These are phyloP conservation scores for Subanguina moxae DNA, from an alignment of 1,140 invertebrate species.

Conservation along the genomic window DNA sequence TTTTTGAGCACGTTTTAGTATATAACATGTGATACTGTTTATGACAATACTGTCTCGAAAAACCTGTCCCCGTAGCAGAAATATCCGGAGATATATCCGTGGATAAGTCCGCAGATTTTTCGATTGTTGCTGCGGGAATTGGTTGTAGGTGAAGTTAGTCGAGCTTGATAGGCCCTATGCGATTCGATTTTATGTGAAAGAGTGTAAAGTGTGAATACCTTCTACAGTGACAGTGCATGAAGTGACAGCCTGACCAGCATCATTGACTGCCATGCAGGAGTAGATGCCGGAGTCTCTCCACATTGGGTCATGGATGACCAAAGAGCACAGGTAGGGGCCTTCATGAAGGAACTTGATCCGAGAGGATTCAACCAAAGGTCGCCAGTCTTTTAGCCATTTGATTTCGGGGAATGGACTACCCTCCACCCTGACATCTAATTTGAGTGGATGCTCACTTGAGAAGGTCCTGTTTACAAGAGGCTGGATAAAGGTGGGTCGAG, in stretches of 20 bases:
- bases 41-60: no score
- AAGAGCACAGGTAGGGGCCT: slow-evolving; percentile 76
- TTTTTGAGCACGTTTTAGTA: no score
- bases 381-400: slow-evolving; percentile 96
- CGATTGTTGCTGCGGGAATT: no score
- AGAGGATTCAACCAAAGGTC: slow-evolving; percentile 73
- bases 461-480: slow-evolving; percentile 75
- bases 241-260: slow-evolving; percentile 81
- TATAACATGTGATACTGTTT: no score
- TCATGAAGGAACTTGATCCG: slow-evolving; percentile 80
- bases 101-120: no score
- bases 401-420: slow-evolving; percentile 87
- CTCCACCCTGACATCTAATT: slow-evolving; percentile 77
- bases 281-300: slow-evolving; percentile 86
- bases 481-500: slow-evolving; percentile 81
- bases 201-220: slow-evolving; percentile 64
- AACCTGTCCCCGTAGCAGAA: no score
- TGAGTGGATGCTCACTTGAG: slow-evolving; percentile 66
- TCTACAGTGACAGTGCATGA: slow-evolving; percentile 85
- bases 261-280: slow-evolving; percentile 82
- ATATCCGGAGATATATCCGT: no score
- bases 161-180: no score
- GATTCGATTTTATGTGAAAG: no score
- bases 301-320: slow-evolving; percentile 79
- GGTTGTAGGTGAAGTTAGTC: no score